Evolutionary conservation across 2,113 vertebrate species (phyloP), one percentile per base, ranked within the genome.

Genomic region (Rattus norvegicus): DNA sequence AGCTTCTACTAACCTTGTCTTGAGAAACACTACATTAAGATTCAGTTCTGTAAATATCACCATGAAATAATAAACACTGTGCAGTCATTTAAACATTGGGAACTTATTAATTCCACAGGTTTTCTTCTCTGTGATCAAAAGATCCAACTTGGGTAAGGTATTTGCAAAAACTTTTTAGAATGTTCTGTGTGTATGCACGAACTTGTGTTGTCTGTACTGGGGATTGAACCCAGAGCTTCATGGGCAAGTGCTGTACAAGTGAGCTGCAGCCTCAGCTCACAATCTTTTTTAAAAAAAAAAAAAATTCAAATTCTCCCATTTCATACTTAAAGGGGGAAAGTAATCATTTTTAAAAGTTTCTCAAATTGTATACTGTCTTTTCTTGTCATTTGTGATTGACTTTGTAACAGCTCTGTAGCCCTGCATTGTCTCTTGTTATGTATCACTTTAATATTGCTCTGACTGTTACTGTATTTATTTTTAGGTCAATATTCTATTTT

Each of bases 11-110:
- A 83, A 16, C 13, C 39, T 93, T 92, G 19, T 91, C 28, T 77
- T 86, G 73, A 76, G 16, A 93, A 33, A 84, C 49, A 33, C 24
- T 92, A 2, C 4, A 17, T 75, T 90, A 76, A 83, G 36, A 10
- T n/a, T 94, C 39, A 73, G 75, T 95, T 95, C 93, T 95, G 30
- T 90, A 86, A 96, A 79, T 3, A 7, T 92, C 63, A 91, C 65
- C 1, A 28, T 77, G 28, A 69, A 95, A 88, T 92, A 73, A 65
- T 76, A 76, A 95, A 81, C 20, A 88, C 49, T 72, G 2, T 17
- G 22, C 7, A 16, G 5, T 93, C 76, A 30, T 90, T 22, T 85
- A 69, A 86, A 61, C 36, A 94, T 70, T 95, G 54, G 61, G 30
- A 91, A 85, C 70, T 75, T 93, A 4, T 75, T 93, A 4, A 86